These are phyloP conservation scores for Spinus olivaceus DNA, from an alignment of 2,797 vertebrate genomes.

Conservation along the genomic window DNA sequence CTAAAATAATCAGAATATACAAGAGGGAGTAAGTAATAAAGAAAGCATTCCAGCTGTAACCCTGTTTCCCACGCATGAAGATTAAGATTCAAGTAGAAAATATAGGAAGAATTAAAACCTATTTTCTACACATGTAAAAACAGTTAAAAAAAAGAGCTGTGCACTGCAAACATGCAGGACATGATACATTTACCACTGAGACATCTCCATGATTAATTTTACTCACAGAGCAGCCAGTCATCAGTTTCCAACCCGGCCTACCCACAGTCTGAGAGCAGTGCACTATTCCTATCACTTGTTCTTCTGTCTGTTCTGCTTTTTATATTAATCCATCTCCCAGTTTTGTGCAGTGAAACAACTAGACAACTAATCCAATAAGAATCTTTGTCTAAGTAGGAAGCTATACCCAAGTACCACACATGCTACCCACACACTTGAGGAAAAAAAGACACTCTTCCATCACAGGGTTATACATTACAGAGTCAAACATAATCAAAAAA, in stretches of 20 bases:
- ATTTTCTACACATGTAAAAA: not conserved
- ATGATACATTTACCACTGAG: not conserved
- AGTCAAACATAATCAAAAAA: not conserved
- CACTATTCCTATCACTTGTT: not conserved
- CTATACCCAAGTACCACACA: not conserved
- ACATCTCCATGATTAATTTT: not conserved
- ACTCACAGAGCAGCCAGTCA: not conserved
- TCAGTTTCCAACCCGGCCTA: not conserved
- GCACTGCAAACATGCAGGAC: not conserved
- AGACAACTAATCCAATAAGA: not conserved
- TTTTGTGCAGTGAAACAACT: not conserved
- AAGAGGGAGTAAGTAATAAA: not conserved
- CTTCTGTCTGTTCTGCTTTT: not conserved
- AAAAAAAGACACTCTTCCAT: not conserved
- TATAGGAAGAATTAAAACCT: not conserved
- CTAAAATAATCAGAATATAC: slow-evolving; percentile 17
- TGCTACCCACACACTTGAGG: not conserved
- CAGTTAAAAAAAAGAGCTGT: not conserved
- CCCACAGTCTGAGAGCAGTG: not conserved
- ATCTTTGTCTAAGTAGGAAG: not conserved
- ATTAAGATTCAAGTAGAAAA: not conserved
- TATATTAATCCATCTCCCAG: not conserved
- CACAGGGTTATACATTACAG: not conserved
- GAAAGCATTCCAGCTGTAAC: not conserved
- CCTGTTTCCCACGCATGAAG: not conserved